phyloP scores from a whole-genome alignment of 2,113 vertebrate species.

The Hiodon alosoides region DNA sequence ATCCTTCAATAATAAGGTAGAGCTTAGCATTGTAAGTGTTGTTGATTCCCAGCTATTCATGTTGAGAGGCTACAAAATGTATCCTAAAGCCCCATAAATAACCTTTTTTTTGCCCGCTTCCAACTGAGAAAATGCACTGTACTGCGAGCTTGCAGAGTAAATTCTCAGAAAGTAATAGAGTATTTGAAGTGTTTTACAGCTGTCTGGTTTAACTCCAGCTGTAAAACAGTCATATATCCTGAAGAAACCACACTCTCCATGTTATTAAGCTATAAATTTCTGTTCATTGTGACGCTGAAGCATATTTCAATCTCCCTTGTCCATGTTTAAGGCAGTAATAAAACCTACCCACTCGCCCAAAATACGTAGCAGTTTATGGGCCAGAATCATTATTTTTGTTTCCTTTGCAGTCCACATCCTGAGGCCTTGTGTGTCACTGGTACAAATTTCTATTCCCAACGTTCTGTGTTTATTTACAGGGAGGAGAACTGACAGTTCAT shows the following conservation, averaged over 20 bases:
- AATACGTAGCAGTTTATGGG: not conserved
- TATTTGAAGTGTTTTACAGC: constrained; percentile 46
- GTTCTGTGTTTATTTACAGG: not conserved
- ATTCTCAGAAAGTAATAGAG: constrained; percentile 40
- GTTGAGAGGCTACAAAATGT: constrained; percentile 34
- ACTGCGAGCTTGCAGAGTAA: constrained; percentile 40
- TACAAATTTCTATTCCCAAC: constrained; percentile 8
- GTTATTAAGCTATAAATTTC: constrained; percentile 64
- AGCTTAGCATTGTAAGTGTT: constrained; percentile 36
- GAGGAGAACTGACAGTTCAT: not conserved
- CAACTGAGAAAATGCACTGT: constrained; percentile 33
- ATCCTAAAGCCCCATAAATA: constrained; percentile 40
- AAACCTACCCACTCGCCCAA: constrained; percentile 29
- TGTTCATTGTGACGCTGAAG: constrained; percentile 40
- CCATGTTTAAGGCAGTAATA: constrained; percentile 42
- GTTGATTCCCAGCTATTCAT: constrained; percentile 27
- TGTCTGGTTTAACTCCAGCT: constrained; percentile 35
- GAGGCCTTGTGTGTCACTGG: too few relatives aligned
- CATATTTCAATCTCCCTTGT: constrained; percentile 38
- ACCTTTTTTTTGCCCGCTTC: constrained; percentile 39
- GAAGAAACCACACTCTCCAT: constrained; percentile 41
- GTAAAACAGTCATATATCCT: constrained; percentile 46
- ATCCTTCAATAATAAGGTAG: constrained; percentile 44
- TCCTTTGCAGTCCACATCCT: too few relatives aligned
- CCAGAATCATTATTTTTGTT: not conserved